These are phyloP conservation scores for Theretra japonica DNA, from an alignment of 2,888 invertebrate species.

Conservation along the genomic window DNA sequence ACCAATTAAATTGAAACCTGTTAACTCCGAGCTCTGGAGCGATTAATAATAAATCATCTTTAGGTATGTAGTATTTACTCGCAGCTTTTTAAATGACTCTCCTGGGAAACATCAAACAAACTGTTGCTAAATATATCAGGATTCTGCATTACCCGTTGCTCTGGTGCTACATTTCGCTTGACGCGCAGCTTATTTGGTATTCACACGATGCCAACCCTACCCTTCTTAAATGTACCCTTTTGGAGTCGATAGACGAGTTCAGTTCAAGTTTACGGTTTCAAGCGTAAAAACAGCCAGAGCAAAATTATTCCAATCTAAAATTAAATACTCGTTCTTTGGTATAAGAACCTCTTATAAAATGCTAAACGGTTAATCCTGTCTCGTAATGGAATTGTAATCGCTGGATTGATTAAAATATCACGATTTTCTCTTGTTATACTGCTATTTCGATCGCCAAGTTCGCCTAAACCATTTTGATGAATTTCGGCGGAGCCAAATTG, in stretches of 20 bases:
- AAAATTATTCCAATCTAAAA: constrained; percentile 1
- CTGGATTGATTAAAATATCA: too few relatives aligned
- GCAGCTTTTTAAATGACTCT: background rate
- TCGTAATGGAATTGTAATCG: background rate
- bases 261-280: background rate
- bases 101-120: background rate
- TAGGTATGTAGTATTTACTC: background rate
- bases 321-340: background rate
- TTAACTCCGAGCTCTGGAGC: background rate
- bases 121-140: constrained; percentile 6
- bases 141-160: background rate
- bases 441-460: too few relatives aligned
- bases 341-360: background rate
- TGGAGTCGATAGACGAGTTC: background rate
- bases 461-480: too few relatives aligned
- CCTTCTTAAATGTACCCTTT: constrained; percentile 6
- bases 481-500: too few relatives aligned
- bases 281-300: background rate
- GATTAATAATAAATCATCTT: background rate
- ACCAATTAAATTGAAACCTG: too few relatives aligned
- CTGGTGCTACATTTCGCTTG: background rate
- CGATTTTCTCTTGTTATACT: too few relatives aligned
- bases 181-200: constrained; percentile 7
- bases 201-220: constrained; percentile 11
- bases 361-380: background rate